Percentiles rank a stretch among this genome's conserved stretches.
phyloP scores from a whole-genome alignment of 35 echinoderm and acorn worm species.

The Hemicentrotus pulcherrimus region DNA sequence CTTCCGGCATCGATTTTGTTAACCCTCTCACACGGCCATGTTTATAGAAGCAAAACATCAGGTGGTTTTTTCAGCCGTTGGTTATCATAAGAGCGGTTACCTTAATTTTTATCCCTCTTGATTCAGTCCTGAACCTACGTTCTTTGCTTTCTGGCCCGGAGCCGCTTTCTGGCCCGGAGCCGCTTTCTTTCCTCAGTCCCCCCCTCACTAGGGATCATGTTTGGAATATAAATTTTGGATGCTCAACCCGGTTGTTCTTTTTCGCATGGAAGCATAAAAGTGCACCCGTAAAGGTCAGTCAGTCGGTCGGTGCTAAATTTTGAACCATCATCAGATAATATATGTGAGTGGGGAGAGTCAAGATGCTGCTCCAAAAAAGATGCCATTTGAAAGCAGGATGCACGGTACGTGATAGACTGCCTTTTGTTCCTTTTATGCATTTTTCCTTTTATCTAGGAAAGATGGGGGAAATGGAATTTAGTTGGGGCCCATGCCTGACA shows the following conservation, averaged over 20 bases:
- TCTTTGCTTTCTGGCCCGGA: background rate
- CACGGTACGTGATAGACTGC: background rate
- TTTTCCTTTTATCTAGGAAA: background rate
- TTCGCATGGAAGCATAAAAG: background rate
- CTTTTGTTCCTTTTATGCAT: background rate
- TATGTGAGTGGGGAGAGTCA: background rate
- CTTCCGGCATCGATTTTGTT: background rate
- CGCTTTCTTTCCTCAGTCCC: background rate
- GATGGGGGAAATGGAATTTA: background rate
- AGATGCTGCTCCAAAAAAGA: background rate
- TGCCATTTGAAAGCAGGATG: background rate
- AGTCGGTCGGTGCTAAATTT: background rate
- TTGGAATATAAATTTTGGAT: slow-evolving; percentile 20
- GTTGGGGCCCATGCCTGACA: background rate
- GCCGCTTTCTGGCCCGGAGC: background rate
- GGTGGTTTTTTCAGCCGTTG: background rate
- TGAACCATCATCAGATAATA: background rate
- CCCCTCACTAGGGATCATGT: background rate
- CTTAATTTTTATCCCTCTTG: background rate
- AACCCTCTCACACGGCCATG: background rate
- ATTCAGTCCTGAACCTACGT: background rate
- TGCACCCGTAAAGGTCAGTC: background rate
- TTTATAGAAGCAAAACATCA: background rate
- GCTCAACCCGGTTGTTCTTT: background rate
- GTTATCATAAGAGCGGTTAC: background rate